A percentile compares a stretch with the other conserved stretches of the same genome.
Conservation (phyloP, 1,140 invertebrate species). For the Eriocheir sinensis region DNA sequence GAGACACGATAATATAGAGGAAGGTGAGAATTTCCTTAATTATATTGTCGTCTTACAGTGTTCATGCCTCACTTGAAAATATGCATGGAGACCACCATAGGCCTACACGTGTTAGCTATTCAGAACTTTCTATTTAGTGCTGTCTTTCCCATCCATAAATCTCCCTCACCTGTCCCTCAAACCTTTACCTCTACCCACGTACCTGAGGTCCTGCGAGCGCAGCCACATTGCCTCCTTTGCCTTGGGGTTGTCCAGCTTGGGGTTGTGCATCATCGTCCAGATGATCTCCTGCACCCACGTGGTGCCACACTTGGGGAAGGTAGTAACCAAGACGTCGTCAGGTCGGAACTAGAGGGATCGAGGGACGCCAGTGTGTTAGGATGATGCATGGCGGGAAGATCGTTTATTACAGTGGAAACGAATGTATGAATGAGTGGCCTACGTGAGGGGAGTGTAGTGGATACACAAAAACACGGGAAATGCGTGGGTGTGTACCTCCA, state of each 20-base stretch:
- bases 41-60: too few relatives aligned
- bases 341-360: constrained; percentile 5
- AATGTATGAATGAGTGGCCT: background rate
- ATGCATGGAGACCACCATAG: background rate
- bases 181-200: background rate
- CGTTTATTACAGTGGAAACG: background rate
- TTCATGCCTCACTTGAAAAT: background rate
- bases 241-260: constrained; percentile 18
- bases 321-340: background rate
- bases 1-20: background rate
- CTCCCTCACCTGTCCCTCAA: too few relatives aligned
- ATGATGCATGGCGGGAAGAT: background rate
- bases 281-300: constrained; percentile 48
- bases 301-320: constrained; percentile 47
- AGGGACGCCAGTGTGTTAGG: background rate
- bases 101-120: too few relatives aligned
- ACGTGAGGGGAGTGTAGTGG: background rate
- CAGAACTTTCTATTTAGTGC: background rate
- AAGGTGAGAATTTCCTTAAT: background rate
- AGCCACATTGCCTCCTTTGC: background rate
- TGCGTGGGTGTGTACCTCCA: background rate
- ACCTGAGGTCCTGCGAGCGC: background rate
- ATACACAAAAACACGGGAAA: background rate
- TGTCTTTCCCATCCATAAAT: too few relatives aligned
- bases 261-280: constrained; percentile 8